Evolutionary conservation across 1,140 invertebrate species (phyloP).

Genomic region (Macrobrachium rosenbergii): DNA sequence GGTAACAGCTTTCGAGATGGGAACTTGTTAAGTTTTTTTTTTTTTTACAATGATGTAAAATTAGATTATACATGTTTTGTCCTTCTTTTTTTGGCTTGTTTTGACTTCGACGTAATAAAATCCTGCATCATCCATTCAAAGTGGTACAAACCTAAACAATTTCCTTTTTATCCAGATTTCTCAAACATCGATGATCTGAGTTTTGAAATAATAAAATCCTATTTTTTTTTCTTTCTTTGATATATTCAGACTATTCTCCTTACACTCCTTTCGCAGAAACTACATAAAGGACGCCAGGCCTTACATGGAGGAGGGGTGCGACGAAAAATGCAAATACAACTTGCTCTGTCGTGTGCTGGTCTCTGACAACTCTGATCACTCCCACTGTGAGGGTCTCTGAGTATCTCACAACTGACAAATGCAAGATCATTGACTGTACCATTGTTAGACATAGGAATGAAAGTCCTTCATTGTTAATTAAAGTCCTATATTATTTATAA

Average conservation of each 20-base stretch:
- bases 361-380: slow-evolving; percentile 59
- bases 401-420: background rate
- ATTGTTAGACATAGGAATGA: background rate
- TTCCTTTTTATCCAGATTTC: background rate
- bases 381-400: slow-evolving; percentile 41
- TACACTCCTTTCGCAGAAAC: slow-evolving; percentile 35
- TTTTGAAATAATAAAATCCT: background rate
- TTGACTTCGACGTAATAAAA: too few species aligned
- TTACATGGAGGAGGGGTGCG: slow-evolving; percentile 53
- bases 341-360: slow-evolving; percentile 55
- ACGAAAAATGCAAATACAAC: slow-evolving; percentile 45
- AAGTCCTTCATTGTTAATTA: background rate
- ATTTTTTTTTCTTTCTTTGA: background rate
- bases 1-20: too few species aligned
- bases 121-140: too few species aligned
- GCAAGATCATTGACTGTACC: background rate
- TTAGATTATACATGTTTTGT: too few species aligned
- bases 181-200: background rate
- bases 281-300: slow-evolving; percentile 60
- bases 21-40: too few species aligned
- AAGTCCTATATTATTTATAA: too few species aligned
- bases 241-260: too few species aligned
- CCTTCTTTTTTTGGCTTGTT: too few species aligned
- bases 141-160: too few species aligned
- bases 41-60: too few species aligned